These are phyloP conservation scores for Xerus inauris DNA, from an alignment of 2,113 vertebrate genomes.

Conservation along the genomic window DNA sequence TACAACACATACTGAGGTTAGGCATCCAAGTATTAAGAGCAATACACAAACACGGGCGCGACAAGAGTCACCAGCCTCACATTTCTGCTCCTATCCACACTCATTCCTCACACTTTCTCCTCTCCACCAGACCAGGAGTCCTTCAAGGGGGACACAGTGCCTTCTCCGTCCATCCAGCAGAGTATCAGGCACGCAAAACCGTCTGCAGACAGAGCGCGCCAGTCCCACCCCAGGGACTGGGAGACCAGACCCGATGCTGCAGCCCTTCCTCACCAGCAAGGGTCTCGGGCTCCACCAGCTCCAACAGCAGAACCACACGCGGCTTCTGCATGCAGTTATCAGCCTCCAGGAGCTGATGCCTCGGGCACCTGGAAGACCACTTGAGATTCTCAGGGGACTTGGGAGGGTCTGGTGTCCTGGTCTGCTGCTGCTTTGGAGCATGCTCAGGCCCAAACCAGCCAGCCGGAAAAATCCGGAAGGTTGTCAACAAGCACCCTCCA, in stretches of 20 bases:
- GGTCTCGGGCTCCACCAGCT: fast-evolving
- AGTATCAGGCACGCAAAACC: background rate
- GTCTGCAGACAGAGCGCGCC: background rate
- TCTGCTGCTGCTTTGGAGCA: background rate
- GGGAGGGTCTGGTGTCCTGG: background rate
- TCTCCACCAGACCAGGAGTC: background rate
- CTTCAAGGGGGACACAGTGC: background rate
- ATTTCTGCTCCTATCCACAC: background rate
- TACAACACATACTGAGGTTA: background rate
- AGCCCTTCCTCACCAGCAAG: background rate
- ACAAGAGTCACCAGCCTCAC: background rate
- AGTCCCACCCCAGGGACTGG: background rate
- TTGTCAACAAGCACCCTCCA: slow-evolving; percentile 37
- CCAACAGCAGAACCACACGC: background rate
- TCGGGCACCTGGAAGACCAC: fast-evolving
- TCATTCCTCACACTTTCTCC: background rate
- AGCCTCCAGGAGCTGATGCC: background rate
- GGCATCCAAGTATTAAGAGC: background rate
- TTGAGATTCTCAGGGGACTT: background rate
- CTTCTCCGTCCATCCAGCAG: background rate
- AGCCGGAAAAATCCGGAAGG: slow-evolving; percentile 8
- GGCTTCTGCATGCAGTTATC: fast-evolving
- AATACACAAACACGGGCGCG: background rate
- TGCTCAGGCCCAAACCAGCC: background rate
- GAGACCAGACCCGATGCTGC: fast-evolving